Evolutionary conservation across 2,113 vertebrate species (phyloP).

Genomic region (Nesogale talazaci): DNA sequence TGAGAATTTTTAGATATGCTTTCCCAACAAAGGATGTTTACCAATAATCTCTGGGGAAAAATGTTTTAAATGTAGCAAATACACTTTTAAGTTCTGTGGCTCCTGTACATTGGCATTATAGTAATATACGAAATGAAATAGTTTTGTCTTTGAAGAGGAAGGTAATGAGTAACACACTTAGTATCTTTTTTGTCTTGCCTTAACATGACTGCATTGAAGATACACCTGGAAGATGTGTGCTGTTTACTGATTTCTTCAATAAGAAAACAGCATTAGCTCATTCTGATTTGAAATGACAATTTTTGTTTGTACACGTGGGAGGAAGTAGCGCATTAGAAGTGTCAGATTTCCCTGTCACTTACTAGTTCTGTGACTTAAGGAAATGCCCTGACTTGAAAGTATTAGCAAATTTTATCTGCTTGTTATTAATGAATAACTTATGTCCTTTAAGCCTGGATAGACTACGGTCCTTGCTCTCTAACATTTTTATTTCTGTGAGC

Average conservation of each 20-base stretch:
- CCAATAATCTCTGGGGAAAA: conserved; percentile 1
- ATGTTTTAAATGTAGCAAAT: neutral
- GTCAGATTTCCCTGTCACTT: neutral
- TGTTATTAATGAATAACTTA: conserved; percentile 16
- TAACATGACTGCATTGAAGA: neutral
- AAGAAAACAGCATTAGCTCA: neutral
- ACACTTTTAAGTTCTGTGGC: neutral
- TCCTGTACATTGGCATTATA: neutral
- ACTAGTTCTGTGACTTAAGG: neutral
- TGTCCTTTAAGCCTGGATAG: neutral
- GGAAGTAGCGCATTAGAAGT: neutral
- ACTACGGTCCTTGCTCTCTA: conserved; percentile 7
- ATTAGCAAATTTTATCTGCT: neutral
- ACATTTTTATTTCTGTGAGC: conserved; percentile 17
- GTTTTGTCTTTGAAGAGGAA: neutral
- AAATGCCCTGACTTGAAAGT: neutral
- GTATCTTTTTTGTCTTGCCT: neutral
- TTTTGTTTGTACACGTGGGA: neutral
- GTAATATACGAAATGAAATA: neutral
- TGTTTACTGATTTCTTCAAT: neutral
- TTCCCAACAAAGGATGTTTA: conserved; percentile 7
- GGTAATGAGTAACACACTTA: neutral
- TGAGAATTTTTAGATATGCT: neutral
- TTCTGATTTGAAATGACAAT: neutral
- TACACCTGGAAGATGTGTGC: conserved; percentile 19